phyloP scores from a whole-genome alignment of 2,888 invertebrate genomes.

The Cosmorhoe ocellata region DNA sequence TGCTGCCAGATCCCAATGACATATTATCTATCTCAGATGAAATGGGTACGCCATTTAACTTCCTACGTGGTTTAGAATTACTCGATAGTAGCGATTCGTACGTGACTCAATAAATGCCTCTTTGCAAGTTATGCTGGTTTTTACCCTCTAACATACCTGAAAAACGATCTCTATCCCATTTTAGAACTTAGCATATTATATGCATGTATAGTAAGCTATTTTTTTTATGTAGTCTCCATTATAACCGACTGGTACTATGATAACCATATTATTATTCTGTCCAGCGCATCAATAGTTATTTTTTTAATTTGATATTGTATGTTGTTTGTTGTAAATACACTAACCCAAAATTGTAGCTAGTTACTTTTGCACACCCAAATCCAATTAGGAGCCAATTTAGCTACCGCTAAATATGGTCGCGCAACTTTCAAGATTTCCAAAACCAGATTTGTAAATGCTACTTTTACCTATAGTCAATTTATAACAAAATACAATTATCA shows the following conservation, averaged over 20 bases:
- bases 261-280: too few species aligned
- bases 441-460: slow-evolving; percentile 27
- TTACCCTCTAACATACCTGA: slow-evolving; percentile 9
- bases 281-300: too few species aligned
- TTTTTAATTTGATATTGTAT: too few species aligned
- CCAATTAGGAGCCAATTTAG: slow-evolving; percentile 35
- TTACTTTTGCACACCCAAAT: slow-evolving; percentile 35
- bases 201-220: too few species aligned
- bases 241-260: too few species aligned
- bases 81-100: slow-evolving; percentile 27
- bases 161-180: not conserved
- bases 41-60: slow-evolving; percentile 35
- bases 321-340: too few species aligned
- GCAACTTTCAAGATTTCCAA: slow-evolving; percentile 51
- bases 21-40: slow-evolving; percentile 48
- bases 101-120: slow-evolving; percentile 29
- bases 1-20: slow-evolving; percentile 69
- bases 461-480: slow-evolving; percentile 44
- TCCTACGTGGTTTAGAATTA: slow-evolving; percentile 31
- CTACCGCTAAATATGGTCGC: slow-evolving; percentile 42
- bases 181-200: too few species aligned
- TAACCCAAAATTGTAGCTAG: slow-evolving; percentile 46
- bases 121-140: slow-evolving; percentile 23
- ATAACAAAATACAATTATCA: slow-evolving; percentile 64
- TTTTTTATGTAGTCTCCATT: too few species aligned